Percentiles rank a stretch among this genome's conserved stretches.
phyloP scores from a whole-genome alignment of 2,797 vertebrate species.

The Argentina silus region DNA sequence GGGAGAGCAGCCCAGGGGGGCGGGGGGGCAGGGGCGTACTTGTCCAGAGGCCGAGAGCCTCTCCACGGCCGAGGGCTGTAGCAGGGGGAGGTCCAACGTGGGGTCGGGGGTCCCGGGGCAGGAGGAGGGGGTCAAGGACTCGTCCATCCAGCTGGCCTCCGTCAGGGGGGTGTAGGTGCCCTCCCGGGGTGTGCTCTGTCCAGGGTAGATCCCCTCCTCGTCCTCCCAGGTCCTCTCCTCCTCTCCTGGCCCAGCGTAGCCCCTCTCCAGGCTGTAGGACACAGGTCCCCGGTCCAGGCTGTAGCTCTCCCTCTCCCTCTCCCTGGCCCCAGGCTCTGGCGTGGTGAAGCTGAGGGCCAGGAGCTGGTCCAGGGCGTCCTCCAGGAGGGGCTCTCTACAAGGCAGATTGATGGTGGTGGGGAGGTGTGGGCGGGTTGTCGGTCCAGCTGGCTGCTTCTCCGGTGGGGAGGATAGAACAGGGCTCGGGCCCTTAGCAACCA shows the following conservation, averaged over 20 bases:
- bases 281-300: too few relatives aligned
- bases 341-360: conserved; percentile 54
- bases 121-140: conserved; percentile 70
- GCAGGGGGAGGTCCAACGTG: conserved; percentile 68
- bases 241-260: conserved; percentile 31
- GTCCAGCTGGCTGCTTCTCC: neutral
- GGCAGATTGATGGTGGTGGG: conserved; percentile 56
- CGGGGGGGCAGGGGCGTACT: conserved; percentile 78
- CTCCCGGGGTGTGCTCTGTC: conserved; percentile 37
- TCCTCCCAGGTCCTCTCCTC: conserved; percentile 66
- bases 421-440: conserved; percentile 14
- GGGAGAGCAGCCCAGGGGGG: neutral
- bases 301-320: neutral
- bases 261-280: too few relatives aligned
- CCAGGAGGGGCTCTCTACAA: conserved; percentile 57
- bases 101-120: conserved; percentile 69
- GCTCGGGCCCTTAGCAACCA: conserved; percentile 14
- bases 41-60: conserved; percentile 90
- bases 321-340: conserved; percentile 10
- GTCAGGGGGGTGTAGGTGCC: conserved; percentile 61
- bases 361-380: conserved; percentile 67
- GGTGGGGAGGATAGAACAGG: neutral
- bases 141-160: conserved; percentile 76
- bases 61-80: conserved; percentile 76
- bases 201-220: conserved; percentile 60